Evolutionary conservation across 1,140 invertebrate species (phyloP).

Genomic region (Philotrypesis tridentata): DNA sequence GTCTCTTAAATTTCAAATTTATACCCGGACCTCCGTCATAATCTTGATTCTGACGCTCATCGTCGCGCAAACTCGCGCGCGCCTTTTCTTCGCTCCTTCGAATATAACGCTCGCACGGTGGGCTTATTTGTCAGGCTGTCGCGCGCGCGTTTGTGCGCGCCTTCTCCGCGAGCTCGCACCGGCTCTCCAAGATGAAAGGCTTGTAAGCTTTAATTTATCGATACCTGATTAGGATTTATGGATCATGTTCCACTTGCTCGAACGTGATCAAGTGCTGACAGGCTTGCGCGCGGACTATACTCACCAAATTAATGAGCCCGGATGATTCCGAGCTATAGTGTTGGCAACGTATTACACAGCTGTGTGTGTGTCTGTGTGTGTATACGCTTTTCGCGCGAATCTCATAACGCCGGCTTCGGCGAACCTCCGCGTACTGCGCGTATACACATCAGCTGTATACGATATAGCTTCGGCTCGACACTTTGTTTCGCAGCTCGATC

Average conservation of each 20-base stretch:
- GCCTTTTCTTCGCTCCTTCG: constrained; percentile 42
- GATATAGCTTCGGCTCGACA: not conserved
- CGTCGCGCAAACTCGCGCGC: constrained; percentile 50
- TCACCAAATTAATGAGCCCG: constrained; percentile 17
- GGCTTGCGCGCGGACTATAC: not conserved
- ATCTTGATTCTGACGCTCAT: constrained; percentile 70
- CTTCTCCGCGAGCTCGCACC: constrained; percentile 43
- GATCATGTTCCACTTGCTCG: constrained; percentile 16
- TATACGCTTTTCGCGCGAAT: not conserved
- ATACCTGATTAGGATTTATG: constrained; percentile 50
- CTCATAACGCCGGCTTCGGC: too few relatives aligned
- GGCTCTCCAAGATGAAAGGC: constrained; percentile 45
- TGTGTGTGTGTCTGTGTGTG: too few relatives aligned
- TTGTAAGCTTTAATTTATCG: constrained; percentile 46
- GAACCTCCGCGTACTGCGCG: too few relatives aligned
- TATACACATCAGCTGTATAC: too few relatives aligned
- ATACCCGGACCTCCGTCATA: constrained; percentile 68
- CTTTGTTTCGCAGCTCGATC: not conserved
- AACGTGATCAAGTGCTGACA: constrained; percentile 33
- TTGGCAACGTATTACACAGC: too few relatives aligned
- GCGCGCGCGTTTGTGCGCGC: constrained; percentile 53
- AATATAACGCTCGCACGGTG: constrained; percentile 59
- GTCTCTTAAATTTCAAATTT: constrained; percentile 75
- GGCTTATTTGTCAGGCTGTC: constrained; percentile 65
- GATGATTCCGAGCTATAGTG: not conserved